Percentiles rank a stretch among this genome's conserved stretches.
These are phyloP conservation scores for Darevskia nairensis DNA, from an alignment of 2,797 vertebrate species.

Conservation along the genomic window DNA sequence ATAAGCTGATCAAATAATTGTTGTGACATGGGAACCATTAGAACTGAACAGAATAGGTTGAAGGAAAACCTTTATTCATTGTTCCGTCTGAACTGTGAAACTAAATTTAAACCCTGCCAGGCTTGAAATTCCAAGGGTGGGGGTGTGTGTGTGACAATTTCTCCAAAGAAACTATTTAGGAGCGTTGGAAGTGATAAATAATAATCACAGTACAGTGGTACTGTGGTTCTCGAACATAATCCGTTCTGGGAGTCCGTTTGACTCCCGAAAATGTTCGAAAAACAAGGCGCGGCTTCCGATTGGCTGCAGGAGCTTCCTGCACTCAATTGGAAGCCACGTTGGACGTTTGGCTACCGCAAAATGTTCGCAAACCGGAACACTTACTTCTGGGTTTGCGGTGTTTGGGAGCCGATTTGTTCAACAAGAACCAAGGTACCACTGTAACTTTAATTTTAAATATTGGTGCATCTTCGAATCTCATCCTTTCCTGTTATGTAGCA, in stretches of 20 bases:
- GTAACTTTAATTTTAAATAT: too few species aligned
- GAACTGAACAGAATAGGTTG: not conserved
- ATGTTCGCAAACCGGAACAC: too few species aligned
- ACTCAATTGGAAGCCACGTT: not conserved
- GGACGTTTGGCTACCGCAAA: too few species aligned
- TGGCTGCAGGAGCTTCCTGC: not conserved
- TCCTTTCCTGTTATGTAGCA: too few species aligned
- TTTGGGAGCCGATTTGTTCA: too few species aligned
- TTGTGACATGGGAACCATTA: not conserved
- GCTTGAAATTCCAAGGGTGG: not conserved
- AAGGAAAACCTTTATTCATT: not conserved
- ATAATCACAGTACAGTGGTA: not conserved
- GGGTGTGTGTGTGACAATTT: not conserved
- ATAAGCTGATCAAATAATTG: not conserved
- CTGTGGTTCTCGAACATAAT: too few species aligned
- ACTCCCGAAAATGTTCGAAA: too few species aligned
- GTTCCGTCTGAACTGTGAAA: not conserved
- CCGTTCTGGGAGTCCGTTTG: too few species aligned
- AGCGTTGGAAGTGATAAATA: not conserved
- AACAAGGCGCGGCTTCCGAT: too few species aligned
- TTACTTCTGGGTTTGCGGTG: too few species aligned
- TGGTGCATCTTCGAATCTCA: too few species aligned
- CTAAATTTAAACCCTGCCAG: not conserved
- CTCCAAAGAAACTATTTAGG: not conserved
- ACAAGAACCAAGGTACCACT: too few species aligned